Base-by-base conservation (phyloP, 1,140 invertebrate genomes). In the Drosophila sp. region DNA sequence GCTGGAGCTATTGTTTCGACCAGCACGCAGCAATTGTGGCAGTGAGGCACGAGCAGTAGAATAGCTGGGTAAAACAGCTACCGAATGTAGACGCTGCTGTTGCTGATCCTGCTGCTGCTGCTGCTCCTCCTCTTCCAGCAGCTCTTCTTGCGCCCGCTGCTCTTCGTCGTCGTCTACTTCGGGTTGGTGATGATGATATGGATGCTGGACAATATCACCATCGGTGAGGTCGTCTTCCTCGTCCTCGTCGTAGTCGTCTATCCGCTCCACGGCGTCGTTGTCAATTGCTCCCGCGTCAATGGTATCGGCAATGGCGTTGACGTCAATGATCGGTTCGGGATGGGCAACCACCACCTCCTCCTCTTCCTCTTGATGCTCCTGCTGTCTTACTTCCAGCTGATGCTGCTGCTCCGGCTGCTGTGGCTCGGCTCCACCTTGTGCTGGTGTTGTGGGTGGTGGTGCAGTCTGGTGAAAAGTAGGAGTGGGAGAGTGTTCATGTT, bases 401-500 rank as follows among this genome's bases (percentile, higher is more conserved):
- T 63, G 17, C 7, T 30, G 50, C 56, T 33, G 30, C 7, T 2
- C 38, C n/a, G 44, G 55, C 17, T 65, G 29, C 32, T 44, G 56
- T n/a, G 54, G 58, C 6, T 65, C 47, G 23, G 32, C 8, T 32
- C 77, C 61, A 71, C 61, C 65, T 77, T 67, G 66, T 50, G 56
- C 60, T 61, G 60, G 35, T 66, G 74, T 71, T 54, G 74, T 71
- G 75, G 75, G 62, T 77, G 74, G 75, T 66, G 60, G 68, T 76
- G 73, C 63, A 58, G 69, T 66, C 75, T 90, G 84, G 85, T 79
- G 85, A 75, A 74, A 78, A 80, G 87, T 73, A 80, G 84, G 76
- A 86, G 81, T 90, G 67, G 86, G 79, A 86, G 82, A 90, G 78
- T 90, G 86, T 55, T 76, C 66, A 77, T 81, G 77, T 77, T 91